Conservation (phyloP, 2,797 vertebrate species). For the Halcyon chelicuti region DNA sequence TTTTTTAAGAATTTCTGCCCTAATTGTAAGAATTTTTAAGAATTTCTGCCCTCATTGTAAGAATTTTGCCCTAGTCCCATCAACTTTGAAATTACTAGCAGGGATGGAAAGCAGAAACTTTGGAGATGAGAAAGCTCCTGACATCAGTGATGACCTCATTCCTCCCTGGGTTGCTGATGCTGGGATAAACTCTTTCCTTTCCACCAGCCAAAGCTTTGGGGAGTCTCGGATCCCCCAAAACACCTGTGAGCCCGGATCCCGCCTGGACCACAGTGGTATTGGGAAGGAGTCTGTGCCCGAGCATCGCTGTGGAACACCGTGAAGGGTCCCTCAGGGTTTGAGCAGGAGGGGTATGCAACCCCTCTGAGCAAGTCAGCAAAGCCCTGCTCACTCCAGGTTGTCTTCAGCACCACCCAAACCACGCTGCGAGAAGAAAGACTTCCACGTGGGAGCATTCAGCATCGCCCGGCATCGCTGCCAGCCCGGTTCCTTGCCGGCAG, state of each 20-base stretch:
- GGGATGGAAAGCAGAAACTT: neutral
- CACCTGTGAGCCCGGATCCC: neutral
- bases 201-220: neutral
- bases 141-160: neutral
- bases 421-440: rapidly evolving
- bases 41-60: neutral
- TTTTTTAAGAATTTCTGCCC: neutral
- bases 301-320: rapidly evolving
- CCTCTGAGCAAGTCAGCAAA: neutral
- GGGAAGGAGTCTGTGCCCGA: rapidly evolving
- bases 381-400: rapidly evolving
- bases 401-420: neutral
- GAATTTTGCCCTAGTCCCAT: neutral
- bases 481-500: neutral
- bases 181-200: neutral
- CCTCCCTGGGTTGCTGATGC: neutral
- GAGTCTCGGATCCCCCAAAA: neutral
- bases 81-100: neutral
- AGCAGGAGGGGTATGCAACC: neutral
- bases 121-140: neutral
- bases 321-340: neutral
- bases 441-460: rapidly evolving
- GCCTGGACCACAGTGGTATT: neutral
- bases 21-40: neutral
- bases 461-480: neutral